Conservation (phyloP, 1,140 invertebrate species). For the Caenorhabditis elegans region WBcel235 BX284605.5:14542501-14543000, state of each 20-base stretch:
- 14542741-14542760: slow-evolving; percentile 39
- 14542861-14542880: slow-evolving; percentile 2
- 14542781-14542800: slow-evolving; percentile 34
- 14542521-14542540: slow-evolving; percentile 59
- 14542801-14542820: slow-evolving; percentile 34
- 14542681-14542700: slow-evolving; percentile 58
- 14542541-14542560: slow-evolving; percentile 44
- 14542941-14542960: too few relatives aligned
- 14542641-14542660: too few relatives aligned
- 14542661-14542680: neutral
- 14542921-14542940: too few relatives aligned
- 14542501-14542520: slow-evolving; percentile 59
- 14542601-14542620: slow-evolving; percentile 53
- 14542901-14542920: too few relatives aligned
- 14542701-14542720: slow-evolving; percentile 53
- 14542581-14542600: slow-evolving; percentile 47
- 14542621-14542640: slow-evolving; percentile 51
- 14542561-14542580: slow-evolving; percentile 44
- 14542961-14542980: too few relatives aligned
- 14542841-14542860: slow-evolving; percentile 33
- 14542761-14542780: slow-evolving; percentile 41
- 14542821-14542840: slow-evolving; percentile 12
- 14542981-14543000: too few relatives aligned
- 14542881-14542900: neutral
- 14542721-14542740: slow-evolving; percentile 57